These are phyloP conservation scores for Solenodon paradoxus DNA, from an alignment of 2,113 vertebrate genomes.

Conservation along the genomic window DNA sequence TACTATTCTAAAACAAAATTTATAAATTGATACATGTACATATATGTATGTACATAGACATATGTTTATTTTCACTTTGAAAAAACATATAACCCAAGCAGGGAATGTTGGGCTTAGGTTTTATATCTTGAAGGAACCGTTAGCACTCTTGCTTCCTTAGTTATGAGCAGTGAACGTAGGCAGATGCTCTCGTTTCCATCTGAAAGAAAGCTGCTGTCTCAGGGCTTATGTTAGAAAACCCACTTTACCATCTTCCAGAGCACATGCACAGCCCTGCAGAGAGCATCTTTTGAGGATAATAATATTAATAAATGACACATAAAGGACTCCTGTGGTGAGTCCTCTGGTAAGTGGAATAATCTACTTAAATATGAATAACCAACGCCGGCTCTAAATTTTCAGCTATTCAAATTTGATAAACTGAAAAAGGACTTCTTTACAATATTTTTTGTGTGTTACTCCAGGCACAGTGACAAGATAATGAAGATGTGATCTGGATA, in stretches of 20 bases:
- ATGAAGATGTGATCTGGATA: too few species aligned
- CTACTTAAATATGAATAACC: not conserved
- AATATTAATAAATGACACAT: not conserved
- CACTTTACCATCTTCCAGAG: not conserved
- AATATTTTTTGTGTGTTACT: not conserved
- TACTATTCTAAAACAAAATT: not conserved
- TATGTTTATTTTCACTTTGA: not conserved
- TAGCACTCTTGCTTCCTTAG: not conserved
- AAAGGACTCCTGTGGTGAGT: not conserved
- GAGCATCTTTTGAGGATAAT: not conserved
- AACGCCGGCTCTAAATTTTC: not conserved
- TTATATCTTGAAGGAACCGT: not conserved
- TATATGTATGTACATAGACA: too few species aligned
- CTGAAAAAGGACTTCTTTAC: not conserved
- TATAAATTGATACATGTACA: too few species aligned
- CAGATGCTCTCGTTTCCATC: too few species aligned
- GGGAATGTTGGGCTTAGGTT: not conserved
- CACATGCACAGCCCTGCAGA: not conserved
- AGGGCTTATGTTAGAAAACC: not conserved
- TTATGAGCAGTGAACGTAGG: not conserved
- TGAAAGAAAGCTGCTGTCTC: not conserved
- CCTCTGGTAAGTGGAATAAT: not conserved
- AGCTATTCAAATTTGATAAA: not conserved
- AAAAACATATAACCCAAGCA: not conserved
- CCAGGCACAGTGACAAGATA: not conserved